A percentile compares a stretch with the other conserved stretches of the same genome.
These are phyloP conservation scores for Encarsia formosa DNA, from an alignment of 2,888 invertebrate species.

Conservation along the genomic window DNA sequence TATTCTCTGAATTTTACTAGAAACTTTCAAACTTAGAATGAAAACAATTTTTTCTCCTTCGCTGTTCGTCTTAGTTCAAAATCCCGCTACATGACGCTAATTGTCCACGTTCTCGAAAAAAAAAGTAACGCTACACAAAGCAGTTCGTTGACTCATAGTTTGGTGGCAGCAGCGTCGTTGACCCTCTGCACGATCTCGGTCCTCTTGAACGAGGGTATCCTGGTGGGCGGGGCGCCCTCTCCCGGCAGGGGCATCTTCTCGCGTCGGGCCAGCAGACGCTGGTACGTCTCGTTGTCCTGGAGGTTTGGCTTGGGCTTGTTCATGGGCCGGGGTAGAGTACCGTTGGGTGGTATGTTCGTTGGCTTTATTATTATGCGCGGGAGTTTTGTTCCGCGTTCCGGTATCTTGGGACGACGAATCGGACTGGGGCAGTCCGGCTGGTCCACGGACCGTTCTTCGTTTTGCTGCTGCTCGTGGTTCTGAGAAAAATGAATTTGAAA, in stretches of 20 bases:
- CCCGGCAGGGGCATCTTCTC: slow-evolving; percentile 21
- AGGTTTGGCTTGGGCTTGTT: not conserved
- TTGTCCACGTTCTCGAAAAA: slow-evolving; percentile 1
- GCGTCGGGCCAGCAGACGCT: slow-evolving; percentile 20
- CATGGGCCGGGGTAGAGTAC: slow-evolving; percentile 3
- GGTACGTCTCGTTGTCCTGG: slow-evolving; percentile 24
- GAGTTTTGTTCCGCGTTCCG: slow-evolving; percentile 32
- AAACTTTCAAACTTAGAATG: no score
- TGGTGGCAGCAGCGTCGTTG: slow-evolving; percentile 14
- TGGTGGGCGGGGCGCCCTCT: not conserved
- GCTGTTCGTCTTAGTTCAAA: no score
- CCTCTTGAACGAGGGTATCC: not conserved
- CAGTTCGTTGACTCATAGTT: slow-evolving; percentile 12
- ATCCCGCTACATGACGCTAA: no score
- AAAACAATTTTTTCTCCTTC: no score
- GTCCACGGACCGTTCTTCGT: slow-evolving; percentile 2
- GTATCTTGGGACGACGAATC: not conserved
- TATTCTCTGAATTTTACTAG: no score
- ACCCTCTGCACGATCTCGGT: not conserved
- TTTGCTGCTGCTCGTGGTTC: not conserved
- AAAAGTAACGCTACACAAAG: not conserved
- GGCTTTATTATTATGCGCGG: slow-evolving; percentile 49
- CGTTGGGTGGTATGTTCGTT: slow-evolving; percentile 28
- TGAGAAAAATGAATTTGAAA: no score
- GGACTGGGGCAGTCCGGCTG: slow-evolving; percentile 15